A percentile compares a stretch with the other conserved stretches of the same genome.
Conservation (phyloP, 2,888 invertebrate genomes). For the Hypsopygia costalis region DNA sequence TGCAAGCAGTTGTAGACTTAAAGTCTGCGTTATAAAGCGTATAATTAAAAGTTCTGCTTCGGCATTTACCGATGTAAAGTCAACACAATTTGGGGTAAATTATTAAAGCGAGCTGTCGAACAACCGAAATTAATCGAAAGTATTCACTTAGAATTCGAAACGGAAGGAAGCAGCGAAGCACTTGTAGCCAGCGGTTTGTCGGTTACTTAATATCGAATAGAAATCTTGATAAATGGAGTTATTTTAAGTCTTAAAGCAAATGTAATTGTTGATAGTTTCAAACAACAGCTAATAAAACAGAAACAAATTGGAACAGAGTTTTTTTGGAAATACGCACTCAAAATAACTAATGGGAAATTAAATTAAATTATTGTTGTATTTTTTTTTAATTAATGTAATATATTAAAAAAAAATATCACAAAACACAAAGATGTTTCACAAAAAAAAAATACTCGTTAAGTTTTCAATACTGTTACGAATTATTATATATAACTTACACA, state of each 20-base stretch:
- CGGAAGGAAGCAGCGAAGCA: conserved; percentile 30
- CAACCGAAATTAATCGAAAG: conserved; percentile 62
- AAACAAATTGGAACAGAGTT: too few relatives aligned
- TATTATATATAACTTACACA: too few relatives aligned
- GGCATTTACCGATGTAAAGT: conserved; percentile 30
- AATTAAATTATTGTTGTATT: too few relatives aligned
- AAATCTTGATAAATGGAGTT: background rate
- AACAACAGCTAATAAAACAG: too few relatives aligned
- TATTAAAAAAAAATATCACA: too few relatives aligned
- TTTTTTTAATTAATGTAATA: too few relatives aligned
- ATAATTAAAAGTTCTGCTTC: conserved; percentile 26
- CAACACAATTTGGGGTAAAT: conserved; percentile 46
- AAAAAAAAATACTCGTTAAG: too few relatives aligned
- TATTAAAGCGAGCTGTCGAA: conserved; percentile 64
- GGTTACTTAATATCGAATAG: conserved; percentile 11
- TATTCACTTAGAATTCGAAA: conserved; percentile 57
- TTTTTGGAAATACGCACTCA: too few relatives aligned
- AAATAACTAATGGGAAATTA: too few relatives aligned
- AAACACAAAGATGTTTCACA: too few relatives aligned
- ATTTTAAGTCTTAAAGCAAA: background rate
- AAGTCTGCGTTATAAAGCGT: conserved; percentile 24
- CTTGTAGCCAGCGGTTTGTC: conserved; percentile 34
- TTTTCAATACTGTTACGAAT: too few relatives aligned
- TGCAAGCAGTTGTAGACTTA: conserved; percentile 31
- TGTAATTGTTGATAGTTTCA: too few relatives aligned